Conservation (phyloP, 2,888 invertebrate species). For the Andricus curvator region DNA sequence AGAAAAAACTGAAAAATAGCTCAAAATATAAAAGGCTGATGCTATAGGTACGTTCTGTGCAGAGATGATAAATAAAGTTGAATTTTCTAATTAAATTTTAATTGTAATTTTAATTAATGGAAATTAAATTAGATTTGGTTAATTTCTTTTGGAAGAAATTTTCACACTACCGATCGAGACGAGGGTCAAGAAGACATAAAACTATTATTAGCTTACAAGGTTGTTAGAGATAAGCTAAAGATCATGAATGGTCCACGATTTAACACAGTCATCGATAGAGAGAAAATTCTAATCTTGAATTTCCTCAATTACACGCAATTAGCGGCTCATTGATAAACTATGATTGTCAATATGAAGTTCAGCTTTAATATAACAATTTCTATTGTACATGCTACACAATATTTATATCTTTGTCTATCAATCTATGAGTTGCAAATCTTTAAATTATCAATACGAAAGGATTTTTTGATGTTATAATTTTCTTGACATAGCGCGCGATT, state of each 20-base stretch:
- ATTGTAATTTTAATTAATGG: too few species aligned
- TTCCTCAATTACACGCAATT: slow-evolving; percentile 26
- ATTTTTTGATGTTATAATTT: too few species aligned
- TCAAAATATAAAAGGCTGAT: too few species aligned
- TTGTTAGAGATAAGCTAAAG: slow-evolving; percentile 14
- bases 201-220: slow-evolving; percentile 24
- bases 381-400: not conserved
- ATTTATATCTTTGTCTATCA: too few species aligned
- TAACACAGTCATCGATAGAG: not conserved
- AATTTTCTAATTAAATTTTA: too few species aligned
- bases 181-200: slow-evolving; percentile 34
- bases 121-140: not conserved
- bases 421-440: too few species aligned
- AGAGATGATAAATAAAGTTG: too few species aligned
- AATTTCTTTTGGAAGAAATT: slow-evolving; percentile 2
- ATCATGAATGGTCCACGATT: slow-evolving; percentile 28
- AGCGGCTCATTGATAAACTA: not conserved
- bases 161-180: not conserved
- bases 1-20: too few species aligned
- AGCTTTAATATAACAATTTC: not conserved
- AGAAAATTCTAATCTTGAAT: not conserved
- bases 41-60: too few species aligned
- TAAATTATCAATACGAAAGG: too few species aligned
- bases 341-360: not conserved
- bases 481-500: too few species aligned